phyloP scores from a whole-genome alignment of 2,888 invertebrate genomes.

The Catocala sponsa region DNA sequence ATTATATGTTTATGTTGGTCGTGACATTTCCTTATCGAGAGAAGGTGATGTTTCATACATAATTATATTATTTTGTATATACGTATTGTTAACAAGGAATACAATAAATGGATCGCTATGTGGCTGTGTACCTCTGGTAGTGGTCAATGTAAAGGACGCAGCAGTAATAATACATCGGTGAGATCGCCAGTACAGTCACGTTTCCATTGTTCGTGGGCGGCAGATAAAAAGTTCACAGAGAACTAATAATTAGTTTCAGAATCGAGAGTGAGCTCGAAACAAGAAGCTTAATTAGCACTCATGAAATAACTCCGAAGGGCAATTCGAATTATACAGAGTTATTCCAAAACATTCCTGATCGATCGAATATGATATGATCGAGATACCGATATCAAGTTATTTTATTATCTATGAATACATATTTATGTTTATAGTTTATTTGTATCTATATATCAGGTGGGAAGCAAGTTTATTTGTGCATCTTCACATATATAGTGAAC shows the following conservation, averaged over 20 bases:
- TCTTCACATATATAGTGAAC: too few relatives aligned
- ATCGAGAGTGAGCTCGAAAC: slow-evolving; percentile 72
- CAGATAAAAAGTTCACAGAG: slow-evolving; percentile 82
- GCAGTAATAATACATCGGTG: slow-evolving; percentile 63
- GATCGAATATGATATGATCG: neutral
- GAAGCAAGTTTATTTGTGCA: too few relatives aligned
- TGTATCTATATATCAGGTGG: too few relatives aligned
- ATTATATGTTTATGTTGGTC: slow-evolving; percentile 41
- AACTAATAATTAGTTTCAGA: slow-evolving; percentile 82
- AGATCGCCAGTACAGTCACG: slow-evolving; percentile 83
- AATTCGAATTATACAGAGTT: slow-evolving; percentile 23
- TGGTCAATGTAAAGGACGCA: slow-evolving; percentile 54
- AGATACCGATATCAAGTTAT: neutral
- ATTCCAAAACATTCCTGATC: slow-evolving; percentile 14
- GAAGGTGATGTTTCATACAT: slow-evolving; percentile 45
- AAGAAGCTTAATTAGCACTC: slow-evolving; percentile 83
- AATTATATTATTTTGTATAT: slow-evolving; percentile 12
- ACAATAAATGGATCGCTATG: slow-evolving; percentile 35
- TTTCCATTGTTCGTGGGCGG: slow-evolving; percentile 83
- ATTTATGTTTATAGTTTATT: neutral
- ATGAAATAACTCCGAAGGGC: slow-evolving; percentile 64
- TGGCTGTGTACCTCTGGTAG: slow-evolving; percentile 35
- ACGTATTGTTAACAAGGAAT: slow-evolving; percentile 11
- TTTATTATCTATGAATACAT: neutral
- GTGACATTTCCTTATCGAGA: slow-evolving; percentile 67